Evolutionary conservation across 2,888 invertebrate species (phyloP), one percentile per base, ranked within the genome.

Genomic region (Malacosoma neustria): DNA sequence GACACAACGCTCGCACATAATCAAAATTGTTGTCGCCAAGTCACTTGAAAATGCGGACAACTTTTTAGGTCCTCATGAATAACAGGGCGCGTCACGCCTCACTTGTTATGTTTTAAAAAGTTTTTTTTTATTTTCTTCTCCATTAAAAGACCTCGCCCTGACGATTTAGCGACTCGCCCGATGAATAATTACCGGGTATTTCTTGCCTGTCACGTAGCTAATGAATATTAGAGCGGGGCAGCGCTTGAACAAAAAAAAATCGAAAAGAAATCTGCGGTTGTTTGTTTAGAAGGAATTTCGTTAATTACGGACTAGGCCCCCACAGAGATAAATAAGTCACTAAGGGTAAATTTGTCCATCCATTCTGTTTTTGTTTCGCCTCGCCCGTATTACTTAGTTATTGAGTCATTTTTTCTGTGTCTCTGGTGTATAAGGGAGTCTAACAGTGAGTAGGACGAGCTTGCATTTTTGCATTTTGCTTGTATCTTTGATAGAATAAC

Each of bases 151-250:
- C 44, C 52, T 51, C 57, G 55, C 6, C 22, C 73, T 72, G 76
- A 67, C 76, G 75, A 81, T 77, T 76, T 74, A 68, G 69, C 73
- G 70, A 68, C 72, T 69, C 63, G 54, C 52, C 58, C 67, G 67
- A 79, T 82, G 84, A 85, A 84, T 84, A 84, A 85, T 85, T 85
- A 81, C 64, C 45, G 49, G 65, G 66, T 73, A 76, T 79, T 80
- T 85, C 73, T 80, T 76, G 79, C 75, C 69, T 72, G 82, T 82
- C 84, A 82, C 73, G 71, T 59, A 51, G 54, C 61, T 81, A 85
- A 85, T 84, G 80, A 85, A 82, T 82, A 80, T 77, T 71, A 72
- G 66, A 76, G 66, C 60, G 65, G 69, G 22, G 6, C 22, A 22
- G 22, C 9, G 2, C 22, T 22, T 9, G 22, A 22, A 22, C 22